These are phyloP conservation scores for Meghimatium bilineatum DNA, from an alignment of 2,888 invertebrate genomes.

Conservation along the genomic window DNA sequence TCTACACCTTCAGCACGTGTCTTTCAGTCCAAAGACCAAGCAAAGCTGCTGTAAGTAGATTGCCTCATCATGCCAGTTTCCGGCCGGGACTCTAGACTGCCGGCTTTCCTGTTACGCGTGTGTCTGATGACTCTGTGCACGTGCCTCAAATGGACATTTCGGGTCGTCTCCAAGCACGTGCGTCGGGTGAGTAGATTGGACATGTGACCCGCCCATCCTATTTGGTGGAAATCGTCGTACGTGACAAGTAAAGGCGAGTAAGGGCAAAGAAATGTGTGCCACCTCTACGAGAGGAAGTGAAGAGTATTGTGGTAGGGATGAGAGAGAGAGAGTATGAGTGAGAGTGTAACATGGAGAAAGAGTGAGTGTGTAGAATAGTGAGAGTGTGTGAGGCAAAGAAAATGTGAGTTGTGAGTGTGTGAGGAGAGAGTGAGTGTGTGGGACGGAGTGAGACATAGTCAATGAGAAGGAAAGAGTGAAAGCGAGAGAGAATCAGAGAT, in stretches of 20 bases:
- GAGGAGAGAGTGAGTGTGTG: no score
- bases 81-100: constrained; percentile 22
- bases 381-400: no score
- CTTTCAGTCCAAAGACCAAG: not conserved
- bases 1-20: constrained; percentile 9
- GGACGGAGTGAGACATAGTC: no score
- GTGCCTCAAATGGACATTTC: constrained; percentile 44
- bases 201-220: constrained; percentile 28
- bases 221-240: constrained; percentile 26
- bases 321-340: not conserved
- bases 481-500: no score
- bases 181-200: constrained; percentile 28
- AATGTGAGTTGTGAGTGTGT: no score
- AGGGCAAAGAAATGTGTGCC: constrained; percentile 10
- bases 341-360: not conserved
- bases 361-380: no score
- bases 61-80: constrained; percentile 39
- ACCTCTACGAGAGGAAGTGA: not conserved
- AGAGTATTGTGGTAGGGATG: not conserved
- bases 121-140: constrained; percentile 36
- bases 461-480: no score
- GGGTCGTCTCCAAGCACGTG: constrained; percentile 34
- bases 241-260: constrained; percentile 21
- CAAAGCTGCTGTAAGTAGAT: constrained; percentile 42
- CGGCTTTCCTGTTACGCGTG: constrained; percentile 42